Base-by-base conservation (phyloP, 2,113 vertebrate genomes). In the Hirundichthys speculiger region DNA sequence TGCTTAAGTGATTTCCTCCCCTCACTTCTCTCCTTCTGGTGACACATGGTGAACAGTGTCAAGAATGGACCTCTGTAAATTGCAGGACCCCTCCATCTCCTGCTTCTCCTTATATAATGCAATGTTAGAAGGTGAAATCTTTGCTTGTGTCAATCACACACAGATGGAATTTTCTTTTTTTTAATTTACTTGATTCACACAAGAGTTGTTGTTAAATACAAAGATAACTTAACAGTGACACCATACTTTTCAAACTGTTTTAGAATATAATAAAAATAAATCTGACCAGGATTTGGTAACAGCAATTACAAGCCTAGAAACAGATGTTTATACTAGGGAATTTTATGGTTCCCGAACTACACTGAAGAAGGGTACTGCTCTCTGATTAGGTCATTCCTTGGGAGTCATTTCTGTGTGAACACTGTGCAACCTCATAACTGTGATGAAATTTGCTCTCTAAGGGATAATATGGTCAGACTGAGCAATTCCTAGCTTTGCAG, bases 1-100 rank as follows among this genome's bases (percentile, higher is more conserved):
- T 45, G 13, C 64, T 79, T 82, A 86, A 86, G 83, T 84, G 79
- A 85, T 80, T 78, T 76, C 55, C 71, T 46, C 60, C 56, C 34
- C 54, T 49, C 42, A 54, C 53, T n/a, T 20, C 54, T 34, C 40
- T 67, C 63, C 62, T 60, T 46, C 79, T 13, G 34, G 69, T 67
- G 75, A 75, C 62, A 69, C 13, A 39, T 52, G 69, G 69, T 68
- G 60, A 43, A 39, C 38, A 56, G 54, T 69, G 60, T 76, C 61
- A 22, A 34, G 64, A 59, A 73, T 20, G 30, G 53, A 73, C 76
- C 59, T 43, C 45, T 34, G n/a, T 13, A 47, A 66, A 83, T 82
- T 65, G 66, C 73, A 64, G 13, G 68, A 57, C 52, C 63, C 43
- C 39, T 55, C n/a, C n/a, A n/a, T 5, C 7, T 72, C 19, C 65